These are phyloP conservation scores for Chaetophractus vellerosus DNA, from an alignment of 2,797 vertebrate genomes.

Conservation along the genomic window DNA sequence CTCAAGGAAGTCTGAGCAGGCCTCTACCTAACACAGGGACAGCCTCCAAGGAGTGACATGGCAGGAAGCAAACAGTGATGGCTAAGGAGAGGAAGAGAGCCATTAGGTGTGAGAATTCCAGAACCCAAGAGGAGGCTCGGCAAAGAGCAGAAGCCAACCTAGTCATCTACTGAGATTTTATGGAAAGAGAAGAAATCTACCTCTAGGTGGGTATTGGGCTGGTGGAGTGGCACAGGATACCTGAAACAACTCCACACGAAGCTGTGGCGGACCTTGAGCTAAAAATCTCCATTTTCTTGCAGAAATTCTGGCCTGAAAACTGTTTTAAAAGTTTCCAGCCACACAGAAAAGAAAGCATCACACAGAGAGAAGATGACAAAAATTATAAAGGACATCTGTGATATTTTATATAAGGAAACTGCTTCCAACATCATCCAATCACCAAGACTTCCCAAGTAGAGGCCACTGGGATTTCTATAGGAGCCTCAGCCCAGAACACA, in stretches of 20 bases:
- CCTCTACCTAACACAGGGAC: background rate
- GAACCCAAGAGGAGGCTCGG: background rate
- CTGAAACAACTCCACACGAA: background rate
- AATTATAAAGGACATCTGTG: constrained; percentile 83
- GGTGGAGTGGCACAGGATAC: background rate
- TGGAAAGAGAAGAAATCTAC: background rate
- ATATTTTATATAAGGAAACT: constrained; percentile 85
- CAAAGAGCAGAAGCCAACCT: background rate
- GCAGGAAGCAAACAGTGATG: background rate
- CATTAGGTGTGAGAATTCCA: background rate
- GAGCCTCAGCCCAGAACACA: constrained; percentile 81
- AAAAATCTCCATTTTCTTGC: constrained; percentile 3
- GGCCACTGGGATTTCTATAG: constrained; percentile 84
- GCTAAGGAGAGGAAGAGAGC: background rate
- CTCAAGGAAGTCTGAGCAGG: background rate
- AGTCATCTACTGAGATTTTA: background rate
- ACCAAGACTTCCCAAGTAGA: constrained; percentile 82
- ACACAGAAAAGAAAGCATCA: constrained; percentile 73
- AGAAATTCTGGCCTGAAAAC: constrained; percentile 69
- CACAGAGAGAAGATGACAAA: constrained; percentile 80
- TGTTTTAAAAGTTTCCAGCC: constrained; percentile 79
- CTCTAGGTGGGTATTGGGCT: background rate
- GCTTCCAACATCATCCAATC: constrained; percentile 80
- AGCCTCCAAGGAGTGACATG: background rate
- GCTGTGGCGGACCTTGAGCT: background rate